These are phyloP conservation scores for Tachina fera DNA, from an alignment of 2,888 invertebrate genomes.

Conservation along the genomic window DNA sequence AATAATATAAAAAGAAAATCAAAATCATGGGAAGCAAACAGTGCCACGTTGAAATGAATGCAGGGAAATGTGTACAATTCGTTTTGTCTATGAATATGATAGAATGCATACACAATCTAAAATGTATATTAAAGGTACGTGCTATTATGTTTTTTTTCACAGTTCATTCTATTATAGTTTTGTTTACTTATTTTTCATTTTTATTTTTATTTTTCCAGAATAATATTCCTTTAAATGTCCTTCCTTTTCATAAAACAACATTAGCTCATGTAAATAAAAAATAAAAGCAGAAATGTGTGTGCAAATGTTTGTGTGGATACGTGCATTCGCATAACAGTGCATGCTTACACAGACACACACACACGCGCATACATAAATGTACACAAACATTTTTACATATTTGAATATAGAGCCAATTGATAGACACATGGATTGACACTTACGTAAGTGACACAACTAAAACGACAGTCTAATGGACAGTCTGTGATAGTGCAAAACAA, in stretches of 20 bases:
- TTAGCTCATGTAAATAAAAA: constrained; percentile 5
- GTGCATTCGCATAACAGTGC: constrained; percentile 39
- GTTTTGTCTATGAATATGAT: constrained; percentile 52
- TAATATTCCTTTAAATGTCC: constrained; percentile 20
- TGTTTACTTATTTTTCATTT: constrained; percentile 6
- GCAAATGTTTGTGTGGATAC: not conserved
- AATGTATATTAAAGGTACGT: constrained; percentile 59
- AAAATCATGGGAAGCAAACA: not conserved
- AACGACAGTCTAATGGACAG: constrained; percentile 65
- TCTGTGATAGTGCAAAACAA: constrained; percentile 52
- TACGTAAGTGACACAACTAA: constrained; percentile 70
- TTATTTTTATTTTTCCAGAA: constrained; percentile 3
- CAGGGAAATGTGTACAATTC: constrained; percentile 17
- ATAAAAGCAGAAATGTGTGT: not conserved
- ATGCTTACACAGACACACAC: not conserved
- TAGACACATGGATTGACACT: constrained; percentile 69
- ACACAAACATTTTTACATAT: not conserved
- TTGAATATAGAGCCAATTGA: constrained; percentile 50
- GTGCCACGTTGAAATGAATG: constrained; percentile 33
- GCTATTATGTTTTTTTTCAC: constrained; percentile 26
- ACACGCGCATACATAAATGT: not conserved
- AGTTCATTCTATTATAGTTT: constrained; percentile 21
- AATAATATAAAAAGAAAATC: not conserved
- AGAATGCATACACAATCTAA: constrained; percentile 46
- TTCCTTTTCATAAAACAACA: constrained; percentile 1